Evolutionary conservation across 2,113 vertebrate species (phyloP).

Genomic region (Dipodomys stephensi): DNA sequence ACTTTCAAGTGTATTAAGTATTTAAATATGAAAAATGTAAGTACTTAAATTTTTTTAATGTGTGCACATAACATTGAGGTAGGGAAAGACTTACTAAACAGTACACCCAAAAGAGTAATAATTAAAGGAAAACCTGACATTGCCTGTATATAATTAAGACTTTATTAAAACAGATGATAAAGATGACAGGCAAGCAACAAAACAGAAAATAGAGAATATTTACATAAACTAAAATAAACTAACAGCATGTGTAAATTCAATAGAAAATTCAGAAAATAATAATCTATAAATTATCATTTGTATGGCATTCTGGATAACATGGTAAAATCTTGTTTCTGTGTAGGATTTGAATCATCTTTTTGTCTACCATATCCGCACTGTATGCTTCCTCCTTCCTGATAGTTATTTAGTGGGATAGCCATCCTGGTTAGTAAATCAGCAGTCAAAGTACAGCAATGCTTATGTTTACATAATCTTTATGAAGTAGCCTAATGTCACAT

Average conservation of each 20-base stretch:
- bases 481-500: not conserved
- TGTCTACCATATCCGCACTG: not conserved
- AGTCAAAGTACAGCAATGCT: too few species aligned
- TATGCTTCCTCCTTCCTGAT: not conserved
- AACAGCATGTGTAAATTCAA: not conserved
- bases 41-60: not conserved
- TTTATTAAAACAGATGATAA: not conserved
- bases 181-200: not conserved
- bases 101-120: not conserved
- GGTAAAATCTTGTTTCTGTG: not conserved
- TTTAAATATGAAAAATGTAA: not conserved
- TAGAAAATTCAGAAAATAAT: not conserved
- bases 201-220: not conserved
- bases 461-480: not conserved
- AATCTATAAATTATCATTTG: not conserved
- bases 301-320: not conserved
- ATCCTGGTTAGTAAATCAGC: not conserved
- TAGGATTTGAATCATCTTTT: not conserved
- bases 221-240: not conserved
- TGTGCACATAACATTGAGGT: not conserved
- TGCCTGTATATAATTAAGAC: slow-evolving; percentile 16
- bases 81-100: not conserved
- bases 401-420: not conserved
- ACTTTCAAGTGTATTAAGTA: not conserved
- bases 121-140: not conserved